Conservation (phyloP, 2,113 vertebrate genomes). For the Poeciliopsis occidentalis region DNA sequence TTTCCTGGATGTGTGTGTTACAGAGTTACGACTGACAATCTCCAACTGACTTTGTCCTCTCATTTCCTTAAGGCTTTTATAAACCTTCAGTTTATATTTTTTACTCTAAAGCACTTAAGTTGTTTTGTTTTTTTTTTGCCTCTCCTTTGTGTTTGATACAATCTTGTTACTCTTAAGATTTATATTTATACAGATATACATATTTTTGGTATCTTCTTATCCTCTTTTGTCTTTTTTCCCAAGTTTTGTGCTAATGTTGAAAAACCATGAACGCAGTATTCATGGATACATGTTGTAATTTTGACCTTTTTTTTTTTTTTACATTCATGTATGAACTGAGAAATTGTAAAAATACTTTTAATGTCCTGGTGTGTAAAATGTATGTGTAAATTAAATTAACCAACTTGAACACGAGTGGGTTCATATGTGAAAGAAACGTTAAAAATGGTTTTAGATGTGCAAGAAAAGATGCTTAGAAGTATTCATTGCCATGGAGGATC, state of each 20-base stretch:
- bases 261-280: conserved; percentile 78
- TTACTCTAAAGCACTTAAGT: conserved; percentile 63
- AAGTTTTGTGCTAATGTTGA: conserved; percentile 72
- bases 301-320: conserved; percentile 85
- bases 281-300: conserved; percentile 71
- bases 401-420: conserved; percentile 75
- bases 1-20: conserved; percentile 51
- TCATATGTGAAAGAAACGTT: not conserved
- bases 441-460: not conserved
- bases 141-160: conserved; percentile 77
- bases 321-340: conserved; percentile 89
- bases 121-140: conserved; percentile 11
- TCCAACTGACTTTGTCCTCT: conserved; percentile 60
- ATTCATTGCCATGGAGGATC: not conserved
- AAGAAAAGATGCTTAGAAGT: not conserved
- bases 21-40: conserved; percentile 81
- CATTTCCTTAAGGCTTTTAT: conserved; percentile 53
- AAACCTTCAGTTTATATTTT: conserved; percentile 72
- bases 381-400: conserved; percentile 94
- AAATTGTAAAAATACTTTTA: conserved; percentile 87
- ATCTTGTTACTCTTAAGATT: conserved; percentile 79
- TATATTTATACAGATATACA: conserved; percentile 85
- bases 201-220: conserved; percentile 80
- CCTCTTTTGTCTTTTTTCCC: conserved; percentile 37
- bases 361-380: conserved; percentile 85